Percentiles rank a stretch among this genome's conserved stretches.
These are phyloP conservation scores for Sarcoramphus papa DNA, from an alignment of 2,797 vertebrate genomes.

Conservation along the genomic window DNA sequence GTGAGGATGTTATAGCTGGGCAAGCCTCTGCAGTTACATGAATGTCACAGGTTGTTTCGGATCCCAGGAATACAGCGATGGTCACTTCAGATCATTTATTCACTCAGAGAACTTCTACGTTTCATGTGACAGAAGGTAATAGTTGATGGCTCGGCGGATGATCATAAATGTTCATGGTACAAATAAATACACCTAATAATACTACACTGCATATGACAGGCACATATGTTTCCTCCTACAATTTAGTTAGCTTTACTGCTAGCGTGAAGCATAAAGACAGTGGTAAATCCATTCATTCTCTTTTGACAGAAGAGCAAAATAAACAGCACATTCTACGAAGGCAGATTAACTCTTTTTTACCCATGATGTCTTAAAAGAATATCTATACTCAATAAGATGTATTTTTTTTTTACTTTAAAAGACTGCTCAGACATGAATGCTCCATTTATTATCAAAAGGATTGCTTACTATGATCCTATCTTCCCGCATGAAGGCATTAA, in stretches of 20 bases:
- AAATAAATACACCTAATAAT: not conserved
- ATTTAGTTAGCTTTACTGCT: not conserved
- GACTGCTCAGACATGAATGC: not conserved
- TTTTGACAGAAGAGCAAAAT: not conserved
- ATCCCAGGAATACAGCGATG: not conserved
- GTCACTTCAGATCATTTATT: not conserved
- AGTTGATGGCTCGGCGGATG: not conserved
- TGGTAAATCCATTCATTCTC: not conserved
- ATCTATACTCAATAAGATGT: not conserved
- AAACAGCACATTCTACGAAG: not conserved
- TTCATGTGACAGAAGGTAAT: not conserved
- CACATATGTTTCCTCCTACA: not conserved
- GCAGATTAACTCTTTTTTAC: not conserved
- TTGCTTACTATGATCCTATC: constrained; percentile 1
- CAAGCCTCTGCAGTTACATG: not conserved
- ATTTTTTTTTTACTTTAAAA: not conserved
- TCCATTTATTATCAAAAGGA: not conserved
- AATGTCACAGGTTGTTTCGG: not conserved
- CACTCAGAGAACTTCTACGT: not conserved
- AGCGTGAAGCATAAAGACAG: not conserved
- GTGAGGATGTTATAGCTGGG: not conserved
- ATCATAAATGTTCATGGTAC: not conserved
- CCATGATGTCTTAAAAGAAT: not conserved
- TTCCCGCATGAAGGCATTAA: constrained; percentile 1
- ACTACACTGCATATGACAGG: not conserved